Evolutionary conservation across 30 jellyfish, hydroid and myxozoan species (phyloP), one percentile per base, ranked within the genome.

Genomic region (Mastigias papua): DNA sequence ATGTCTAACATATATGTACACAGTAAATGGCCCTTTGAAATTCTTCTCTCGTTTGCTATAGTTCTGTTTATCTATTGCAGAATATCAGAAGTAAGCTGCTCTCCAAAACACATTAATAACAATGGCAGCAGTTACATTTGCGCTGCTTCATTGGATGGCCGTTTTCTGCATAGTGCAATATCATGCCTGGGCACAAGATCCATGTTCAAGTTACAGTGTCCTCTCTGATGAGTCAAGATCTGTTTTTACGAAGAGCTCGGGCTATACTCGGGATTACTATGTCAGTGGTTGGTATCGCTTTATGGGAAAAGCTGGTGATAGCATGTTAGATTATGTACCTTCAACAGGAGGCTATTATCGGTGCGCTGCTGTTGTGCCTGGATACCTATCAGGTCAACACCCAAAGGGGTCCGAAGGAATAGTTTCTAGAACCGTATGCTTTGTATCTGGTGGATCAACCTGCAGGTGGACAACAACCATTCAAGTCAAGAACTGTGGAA

Each of bases 241-340:
- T 16, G 69, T 23, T 23, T 19, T 57, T 22, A 37, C 6, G 54
- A 37, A 6, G 11, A 57, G 69, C 23, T 23, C 27, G 23, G 6
- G 22, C 23, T 19, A 23, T 22, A 57, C 69, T 19, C 17, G 29
- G 27, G 30, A 57, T 19, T 19, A 57, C 69, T 23, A 8, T 22
- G 7, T 57, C 30, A 16, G 30, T 73, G 66, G 66, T n/a, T 73
- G 85, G 85, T 73, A 34, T 50, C 65, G 85, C 11, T 73, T 73
- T 70, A 46, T 73, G 85, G 85, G 85, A 15, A 32, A 46, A 37
- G 69, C 85, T n/a, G 85, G 85, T 33, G 71, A 42, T 9, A 73
- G 25, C 20, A 73, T 73, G 85, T 51, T 73, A 21, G 72, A 73
- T 51, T 73, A 73, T 46, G n/a, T 22, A 22, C 72, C 85, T 1